A percentile compares a stretch with the other conserved stretches of the same genome.
Evolutionary conservation across 2,113 vertebrate genomes (phyloP).

Genomic region (Scolopax mira): DNA sequence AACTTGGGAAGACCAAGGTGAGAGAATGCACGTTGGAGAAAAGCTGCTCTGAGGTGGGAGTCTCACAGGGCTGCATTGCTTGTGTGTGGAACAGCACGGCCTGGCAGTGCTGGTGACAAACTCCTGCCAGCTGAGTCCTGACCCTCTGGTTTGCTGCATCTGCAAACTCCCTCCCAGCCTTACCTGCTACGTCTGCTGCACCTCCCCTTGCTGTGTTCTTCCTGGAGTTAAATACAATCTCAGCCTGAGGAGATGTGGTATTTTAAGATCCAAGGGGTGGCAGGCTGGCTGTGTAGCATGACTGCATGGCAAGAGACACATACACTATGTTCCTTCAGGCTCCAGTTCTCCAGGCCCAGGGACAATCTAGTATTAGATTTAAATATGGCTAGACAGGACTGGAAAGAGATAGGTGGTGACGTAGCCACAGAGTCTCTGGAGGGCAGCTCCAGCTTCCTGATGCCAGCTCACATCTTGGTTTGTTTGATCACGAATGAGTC

Average conservation of each 20-base stretch:
- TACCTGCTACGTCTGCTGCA: not conserved
- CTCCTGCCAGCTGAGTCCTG: not conserved
- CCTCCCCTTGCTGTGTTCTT: not conserved
- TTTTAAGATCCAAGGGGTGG: not conserved
- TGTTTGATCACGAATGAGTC: constrained; percentile 64
- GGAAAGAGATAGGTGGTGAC: constrained; percentile 34
- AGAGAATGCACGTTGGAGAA: not conserved
- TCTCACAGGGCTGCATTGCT: not conserved
- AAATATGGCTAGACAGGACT: constrained; percentile 46
- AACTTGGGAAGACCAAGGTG: not conserved
- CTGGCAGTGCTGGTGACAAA: not conserved
- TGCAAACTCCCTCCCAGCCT: not conserved
- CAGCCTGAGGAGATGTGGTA: constrained; percentile 2
- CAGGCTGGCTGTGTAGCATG: not conserved
- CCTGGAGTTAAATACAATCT: not conserved
- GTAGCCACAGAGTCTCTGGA: not conserved
- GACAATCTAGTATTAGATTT: constrained; percentile 1
- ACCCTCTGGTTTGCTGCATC: not conserved
- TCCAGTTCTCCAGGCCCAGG: not conserved
- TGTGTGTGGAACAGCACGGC: not conserved
- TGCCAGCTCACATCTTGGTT: constrained; percentile 61
- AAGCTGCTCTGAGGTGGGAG: not conserved
- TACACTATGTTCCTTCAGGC: not conserved
- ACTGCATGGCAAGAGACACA: not conserved
- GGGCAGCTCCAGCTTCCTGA: constrained; percentile 38